These are phyloP conservation scores for Ecdyonurus torrentis DNA, from an alignment of 2,888 invertebrate genomes.

Conservation along the genomic window DNA sequence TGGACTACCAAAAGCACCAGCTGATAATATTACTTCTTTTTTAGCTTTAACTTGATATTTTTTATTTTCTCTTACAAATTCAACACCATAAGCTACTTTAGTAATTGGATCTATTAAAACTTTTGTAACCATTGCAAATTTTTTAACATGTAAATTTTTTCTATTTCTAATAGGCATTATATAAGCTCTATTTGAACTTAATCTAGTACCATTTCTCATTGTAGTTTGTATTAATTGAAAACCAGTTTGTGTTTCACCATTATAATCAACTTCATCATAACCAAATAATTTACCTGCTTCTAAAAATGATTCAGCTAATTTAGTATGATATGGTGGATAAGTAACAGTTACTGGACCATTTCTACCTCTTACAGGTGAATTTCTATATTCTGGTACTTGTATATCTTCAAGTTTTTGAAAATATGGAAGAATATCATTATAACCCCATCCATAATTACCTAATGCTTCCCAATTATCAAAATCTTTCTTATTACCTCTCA, in stretches of 20 bases:
- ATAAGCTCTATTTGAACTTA: slow-evolving; percentile 40
- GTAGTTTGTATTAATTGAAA: slow-evolving; percentile 35
- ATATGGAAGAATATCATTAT: slow-evolving; percentile 34
- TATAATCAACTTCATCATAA: slow-evolving; percentile 20
- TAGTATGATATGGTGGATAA: slow-evolving; percentile 18
- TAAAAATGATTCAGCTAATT: slow-evolving; percentile 19
- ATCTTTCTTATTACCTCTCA: slow-evolving; percentile 17
- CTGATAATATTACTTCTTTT: slow-evolving; percentile 11
- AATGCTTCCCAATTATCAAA: slow-evolving; percentile 12
- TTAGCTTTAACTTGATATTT: background rate
- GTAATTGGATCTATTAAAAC: slow-evolving; percentile 43
- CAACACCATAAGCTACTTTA: slow-evolving; percentile 48
- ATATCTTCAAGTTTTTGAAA: slow-evolving; percentile 60
- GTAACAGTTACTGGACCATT: slow-evolving; percentile 18
- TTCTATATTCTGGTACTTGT: slow-evolving; percentile 18
- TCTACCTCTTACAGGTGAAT: background rate
- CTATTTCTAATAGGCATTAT: slow-evolving; percentile 26
- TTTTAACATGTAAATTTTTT: slow-evolving; percentile 22
- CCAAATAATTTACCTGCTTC: slow-evolving; percentile 18
- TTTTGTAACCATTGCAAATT: slow-evolving; percentile 41
- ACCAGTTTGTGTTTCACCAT: slow-evolving; percentile 24
- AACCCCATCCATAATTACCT: slow-evolving; percentile 21
- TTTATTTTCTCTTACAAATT: slow-evolving; percentile 36
- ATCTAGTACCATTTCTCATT: slow-evolving; percentile 32
- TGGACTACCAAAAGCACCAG: slow-evolving; percentile 11